These are phyloP conservation scores for Sorex araneus DNA, from an alignment of 2,113 vertebrate species.

Conservation along the genomic window DNA sequence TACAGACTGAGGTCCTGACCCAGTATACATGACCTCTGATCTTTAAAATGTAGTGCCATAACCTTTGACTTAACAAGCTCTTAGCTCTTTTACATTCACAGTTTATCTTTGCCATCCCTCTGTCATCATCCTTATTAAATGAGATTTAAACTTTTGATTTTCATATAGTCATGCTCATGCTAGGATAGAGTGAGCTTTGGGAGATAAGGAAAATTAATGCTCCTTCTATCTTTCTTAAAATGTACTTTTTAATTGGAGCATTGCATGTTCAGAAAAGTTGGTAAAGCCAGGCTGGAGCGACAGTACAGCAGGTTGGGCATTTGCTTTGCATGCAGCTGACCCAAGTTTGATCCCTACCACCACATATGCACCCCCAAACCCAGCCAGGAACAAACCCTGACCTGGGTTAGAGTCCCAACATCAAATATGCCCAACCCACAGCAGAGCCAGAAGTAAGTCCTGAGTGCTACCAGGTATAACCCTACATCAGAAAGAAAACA, in stretches of 20 bases:
- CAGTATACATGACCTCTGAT: conserved; percentile 18
- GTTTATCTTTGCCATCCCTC: not conserved
- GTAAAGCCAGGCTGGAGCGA: too few relatives aligned
- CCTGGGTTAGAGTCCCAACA: too few relatives aligned
- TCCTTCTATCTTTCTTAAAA: not conserved
- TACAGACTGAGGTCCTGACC: conserved; percentile 6
- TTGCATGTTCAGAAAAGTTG: not conserved
- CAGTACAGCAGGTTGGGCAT: too few relatives aligned
- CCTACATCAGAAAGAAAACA: too few relatives aligned
- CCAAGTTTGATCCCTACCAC: too few relatives aligned
- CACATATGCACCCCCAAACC: too few relatives aligned
- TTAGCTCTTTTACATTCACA: not conserved
- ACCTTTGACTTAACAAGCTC: not conserved
- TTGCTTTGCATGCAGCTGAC: too few relatives aligned
- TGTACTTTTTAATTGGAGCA: not conserved
- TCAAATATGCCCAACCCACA: too few relatives aligned
- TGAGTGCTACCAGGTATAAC: too few relatives aligned
- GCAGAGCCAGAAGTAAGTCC: too few relatives aligned
- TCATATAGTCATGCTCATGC: not conserved
- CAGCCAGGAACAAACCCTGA: too few relatives aligned
- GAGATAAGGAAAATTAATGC: not conserved
- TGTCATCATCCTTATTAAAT: not conserved
- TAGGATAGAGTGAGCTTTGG: not conserved
- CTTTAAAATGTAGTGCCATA: conserved; percentile 29
- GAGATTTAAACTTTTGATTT: not conserved